Percentiles rank a stretch among this genome's conserved stretches.
Conservation (phyloP, 2,797 vertebrate species). For the Mormyrus proboscirostris region DNA sequence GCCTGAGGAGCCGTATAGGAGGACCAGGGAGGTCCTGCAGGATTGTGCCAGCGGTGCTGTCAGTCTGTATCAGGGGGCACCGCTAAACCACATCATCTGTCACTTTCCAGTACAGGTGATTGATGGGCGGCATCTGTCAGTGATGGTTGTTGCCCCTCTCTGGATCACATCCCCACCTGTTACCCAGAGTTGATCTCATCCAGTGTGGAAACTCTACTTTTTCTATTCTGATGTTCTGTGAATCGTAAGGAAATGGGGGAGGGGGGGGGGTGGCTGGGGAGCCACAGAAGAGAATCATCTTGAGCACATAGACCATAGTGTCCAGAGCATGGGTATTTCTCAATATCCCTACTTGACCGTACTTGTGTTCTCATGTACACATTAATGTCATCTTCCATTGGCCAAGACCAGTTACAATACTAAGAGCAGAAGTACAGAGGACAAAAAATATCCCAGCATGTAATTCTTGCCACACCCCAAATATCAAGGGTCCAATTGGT, state of each 20-base stretch:
- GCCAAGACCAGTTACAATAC: background rate
- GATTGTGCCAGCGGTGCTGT: background rate
- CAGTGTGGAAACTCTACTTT: background rate
- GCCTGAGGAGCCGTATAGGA: background rate
- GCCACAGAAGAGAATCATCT: background rate
- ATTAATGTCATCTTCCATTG: background rate
- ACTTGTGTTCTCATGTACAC: background rate
- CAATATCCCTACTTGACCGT: background rate
- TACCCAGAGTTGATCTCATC: background rate
- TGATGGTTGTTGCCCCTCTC: constrained; percentile 36
- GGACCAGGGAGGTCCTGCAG: constrained; percentile 32
- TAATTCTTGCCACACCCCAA: background rate
- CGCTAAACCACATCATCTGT: background rate
- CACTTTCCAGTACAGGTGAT: constrained; percentile 31
- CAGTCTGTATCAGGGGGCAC: background rate
- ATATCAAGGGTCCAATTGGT: background rate
- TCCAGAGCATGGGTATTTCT: background rate
- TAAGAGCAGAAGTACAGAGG: background rate
- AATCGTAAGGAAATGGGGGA: background rate
- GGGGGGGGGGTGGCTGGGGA: background rate
- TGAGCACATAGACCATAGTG: background rate
- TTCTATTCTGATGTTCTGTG: too few relatives aligned
- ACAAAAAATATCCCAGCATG: background rate
- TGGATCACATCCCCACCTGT: background rate
- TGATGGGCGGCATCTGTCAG: constrained; percentile 46